Evolutionary conservation across 2,888 invertebrate genomes (phyloP).

Genomic region (Heteromurus nitidus): DNA sequence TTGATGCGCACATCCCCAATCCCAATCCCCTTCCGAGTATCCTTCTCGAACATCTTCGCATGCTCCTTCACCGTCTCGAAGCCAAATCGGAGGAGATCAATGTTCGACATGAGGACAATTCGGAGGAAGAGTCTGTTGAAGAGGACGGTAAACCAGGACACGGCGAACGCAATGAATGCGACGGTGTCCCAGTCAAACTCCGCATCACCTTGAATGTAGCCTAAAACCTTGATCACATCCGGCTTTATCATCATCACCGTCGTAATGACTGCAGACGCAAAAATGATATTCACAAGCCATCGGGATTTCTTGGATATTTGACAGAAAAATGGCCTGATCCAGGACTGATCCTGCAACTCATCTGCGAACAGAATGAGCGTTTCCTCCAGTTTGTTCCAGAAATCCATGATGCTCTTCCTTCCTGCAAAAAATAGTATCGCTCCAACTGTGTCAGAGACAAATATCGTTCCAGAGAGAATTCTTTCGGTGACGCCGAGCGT

Average conservation of each 20-base stretch:
- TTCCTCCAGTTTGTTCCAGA: neutral
- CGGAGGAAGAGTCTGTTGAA: conserved; percentile 32
- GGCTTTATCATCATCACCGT: conserved; percentile 6
- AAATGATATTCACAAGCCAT: neutral
- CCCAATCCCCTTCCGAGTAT: neutral
- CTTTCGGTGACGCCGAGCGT: conserved; percentile 37
- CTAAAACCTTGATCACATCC: conserved; percentile 13
- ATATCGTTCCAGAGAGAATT: conserved; percentile 28
- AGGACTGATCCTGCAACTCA: conserved; percentile 1
- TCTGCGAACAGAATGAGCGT: conserved; percentile 13
- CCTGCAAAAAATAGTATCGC: conserved; percentile 17
- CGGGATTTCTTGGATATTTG: neutral
- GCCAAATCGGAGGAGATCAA: conserved; percentile 29
- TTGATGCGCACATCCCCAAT: neutral
- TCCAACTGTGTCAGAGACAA: conserved; percentile 18
- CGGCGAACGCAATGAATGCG: conserved; percentile 3
- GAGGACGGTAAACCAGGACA: conserved; percentile 21
- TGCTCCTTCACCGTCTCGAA: conserved; percentile 30
- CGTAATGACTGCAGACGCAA: neutral
- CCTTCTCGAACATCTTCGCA: conserved; percentile 10
- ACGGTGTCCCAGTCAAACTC: neutral
- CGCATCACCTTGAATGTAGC: neutral
- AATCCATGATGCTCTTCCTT: neutral
- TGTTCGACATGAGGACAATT: conserved; percentile 17
- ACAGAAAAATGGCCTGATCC: conserved; percentile 26